Evolutionary conservation across 1,140 invertebrate species (phyloP), one percentile per base, ranked within the genome.

Genomic region (Drosophila equinoxialis): DNA sequence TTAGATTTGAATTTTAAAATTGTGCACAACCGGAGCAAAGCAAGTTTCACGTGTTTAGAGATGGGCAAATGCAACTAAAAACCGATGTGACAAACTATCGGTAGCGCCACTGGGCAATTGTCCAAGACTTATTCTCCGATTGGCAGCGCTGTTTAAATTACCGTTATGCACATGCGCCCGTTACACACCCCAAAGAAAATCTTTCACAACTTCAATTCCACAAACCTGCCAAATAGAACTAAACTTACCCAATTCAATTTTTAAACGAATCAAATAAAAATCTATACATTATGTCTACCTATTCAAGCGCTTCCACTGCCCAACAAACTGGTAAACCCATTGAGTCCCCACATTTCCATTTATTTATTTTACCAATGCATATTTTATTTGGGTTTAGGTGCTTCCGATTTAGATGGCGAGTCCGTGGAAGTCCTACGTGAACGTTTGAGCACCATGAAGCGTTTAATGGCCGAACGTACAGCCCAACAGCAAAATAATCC

Each of bases 351-450:
- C 6, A 30, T 64, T 45, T 41, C 30, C 13, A 42, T 30, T 10
- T 30, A 23, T 30, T 20, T 11, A 23, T 30, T 20, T 11, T 26
- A 23, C 1, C 23, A 26, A 26, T 26, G 23, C 3, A 26, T 26
- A 26, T 26, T 26, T 26, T 26, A 23, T 30, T 20, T 11, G 0
- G 0, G 57, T 61, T 2, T 6, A 90, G 78, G 81, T 33, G 59
- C 86, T 71, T 74, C 95, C 48, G 94, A 95, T 55, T 93, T 95
- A 10, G 89, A 91, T 60, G 92, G 94, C 11, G 95, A 96, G 90
- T 96, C 96, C 0, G 96, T 97, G 30, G 96, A 97, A 77, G 96
- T 96, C 71, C 86, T 97, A 20, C 94, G 96, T 54, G 95, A 95
- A 73, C 94, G 96, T 57, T 87, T 97, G 8, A 94, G 95, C 3